A percentile compares a stretch with the other conserved stretches of the same genome.
These are phyloP conservation scores for Achlya flavicornis DNA, from an alignment of 2,888 invertebrate genomes.

Conservation along the genomic window DNA sequence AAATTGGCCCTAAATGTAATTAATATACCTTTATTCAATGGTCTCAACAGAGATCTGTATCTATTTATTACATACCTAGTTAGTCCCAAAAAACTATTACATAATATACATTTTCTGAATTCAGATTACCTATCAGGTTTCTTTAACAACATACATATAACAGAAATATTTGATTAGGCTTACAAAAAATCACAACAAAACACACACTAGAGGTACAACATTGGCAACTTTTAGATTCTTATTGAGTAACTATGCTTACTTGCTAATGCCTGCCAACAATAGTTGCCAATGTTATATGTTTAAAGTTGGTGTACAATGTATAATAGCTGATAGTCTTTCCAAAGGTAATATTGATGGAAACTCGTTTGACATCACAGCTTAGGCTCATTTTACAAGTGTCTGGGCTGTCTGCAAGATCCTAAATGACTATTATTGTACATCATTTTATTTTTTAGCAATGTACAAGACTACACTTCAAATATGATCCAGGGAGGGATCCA, in stretches of 20 bases:
- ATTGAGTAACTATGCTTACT: not conserved
- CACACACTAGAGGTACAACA: not conserved
- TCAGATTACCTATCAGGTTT: not conserved
- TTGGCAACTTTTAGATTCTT: not conserved
- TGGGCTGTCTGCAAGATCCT: not conserved
- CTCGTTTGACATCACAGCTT: slow-evolving; percentile 18
- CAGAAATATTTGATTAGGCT: not conserved
- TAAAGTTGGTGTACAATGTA: not conserved
- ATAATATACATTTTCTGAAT: not conserved
- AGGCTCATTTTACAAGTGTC: slow-evolving; percentile 20
- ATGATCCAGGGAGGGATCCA: not conserved
- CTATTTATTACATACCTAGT: not conserved
- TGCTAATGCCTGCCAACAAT: not conserved
- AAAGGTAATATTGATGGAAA: not conserved
- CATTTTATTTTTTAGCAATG: not conserved
- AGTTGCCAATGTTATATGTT: not conserved
- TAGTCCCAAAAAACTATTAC: not conserved
- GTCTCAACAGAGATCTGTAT: not conserved
- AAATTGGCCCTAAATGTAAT: not conserved
- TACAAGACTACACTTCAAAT: not conserved
- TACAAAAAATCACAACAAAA: not conserved
- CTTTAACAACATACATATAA: not conserved
- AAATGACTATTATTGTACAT: not conserved
- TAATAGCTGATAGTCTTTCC: not conserved
- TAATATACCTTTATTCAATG: not conserved